These are phyloP conservation scores for Eumaeus atala DNA, from an alignment of 1,140 invertebrate genomes.

Conservation along the genomic window DNA sequence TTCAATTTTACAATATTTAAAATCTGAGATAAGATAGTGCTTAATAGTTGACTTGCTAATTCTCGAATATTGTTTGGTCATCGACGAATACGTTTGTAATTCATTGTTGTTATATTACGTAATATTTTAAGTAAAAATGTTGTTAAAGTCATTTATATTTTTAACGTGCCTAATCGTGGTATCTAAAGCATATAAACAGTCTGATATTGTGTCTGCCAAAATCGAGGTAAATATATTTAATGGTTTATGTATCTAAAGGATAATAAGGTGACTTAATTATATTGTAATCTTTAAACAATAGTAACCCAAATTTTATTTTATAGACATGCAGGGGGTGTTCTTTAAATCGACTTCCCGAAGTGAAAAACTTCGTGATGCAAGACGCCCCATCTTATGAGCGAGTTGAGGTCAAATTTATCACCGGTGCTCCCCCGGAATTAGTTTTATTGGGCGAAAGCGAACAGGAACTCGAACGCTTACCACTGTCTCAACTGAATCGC, in stretches of 20 bases:
- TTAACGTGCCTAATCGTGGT: background rate
- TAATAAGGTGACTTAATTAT: no score
- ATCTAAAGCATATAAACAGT: conserved; percentile 12
- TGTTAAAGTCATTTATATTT: background rate
- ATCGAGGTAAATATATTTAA: conserved; percentile 44
- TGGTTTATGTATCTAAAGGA: no score
- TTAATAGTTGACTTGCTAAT: background rate
- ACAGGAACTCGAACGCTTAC: conserved; percentile 78
- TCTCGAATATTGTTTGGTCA: background rate
- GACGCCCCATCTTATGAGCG: conserved; percentile 82
- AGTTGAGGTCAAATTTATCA: conserved; percentile 77
- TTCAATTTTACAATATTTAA: no score
- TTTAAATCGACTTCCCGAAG: conserved; percentile 82
- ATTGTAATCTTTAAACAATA: background rate
- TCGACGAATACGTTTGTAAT: background rate
- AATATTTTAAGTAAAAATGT: background rate
- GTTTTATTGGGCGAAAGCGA: conserved; percentile 77
- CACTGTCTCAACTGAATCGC: conserved; percentile 75
- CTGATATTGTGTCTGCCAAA: conserved; percentile 53
- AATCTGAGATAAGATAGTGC: background rate
- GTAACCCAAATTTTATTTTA: conserved; percentile 27
- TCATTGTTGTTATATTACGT: no score
- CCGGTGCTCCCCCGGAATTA: conserved; percentile 80
- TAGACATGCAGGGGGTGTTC: conserved; percentile 87
- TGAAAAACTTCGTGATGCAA: conserved; percentile 84